phyloP scores from a whole-genome alignment of 2,797 vertebrate genomes.

The Hydrophis major region DNA sequence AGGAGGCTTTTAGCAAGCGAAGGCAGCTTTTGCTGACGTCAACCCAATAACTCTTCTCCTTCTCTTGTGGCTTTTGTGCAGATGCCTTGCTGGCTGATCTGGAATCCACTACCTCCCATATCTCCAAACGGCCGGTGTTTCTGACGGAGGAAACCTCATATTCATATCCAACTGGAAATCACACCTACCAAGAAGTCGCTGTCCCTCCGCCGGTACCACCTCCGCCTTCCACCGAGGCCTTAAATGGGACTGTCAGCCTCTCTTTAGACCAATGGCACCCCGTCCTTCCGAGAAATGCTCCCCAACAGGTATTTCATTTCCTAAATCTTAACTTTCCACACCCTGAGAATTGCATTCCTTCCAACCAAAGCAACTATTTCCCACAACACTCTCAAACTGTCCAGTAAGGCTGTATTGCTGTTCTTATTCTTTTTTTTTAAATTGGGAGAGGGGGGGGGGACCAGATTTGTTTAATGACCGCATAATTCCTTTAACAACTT shows the following conservation, averaged over 20 bases:
- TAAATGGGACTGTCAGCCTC: conserved; percentile 87
- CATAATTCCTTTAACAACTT: too few relatives aligned
- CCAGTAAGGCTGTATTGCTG: too few relatives aligned
- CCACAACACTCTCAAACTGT: too few relatives aligned
- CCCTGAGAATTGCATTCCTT: too few relatives aligned
- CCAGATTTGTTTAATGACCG: too few relatives aligned
- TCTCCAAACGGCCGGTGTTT: conserved; percentile 91
- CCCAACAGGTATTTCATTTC: conserved; percentile 80
- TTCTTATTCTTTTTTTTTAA: too few relatives aligned
- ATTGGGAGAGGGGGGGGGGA: fast-evolving
- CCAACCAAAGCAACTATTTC: too few relatives aligned
- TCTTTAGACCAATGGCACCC: conserved; percentile 76
- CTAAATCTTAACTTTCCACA: background rate
- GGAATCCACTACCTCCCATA: conserved; percentile 96
- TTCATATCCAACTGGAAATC: conserved; percentile 88
- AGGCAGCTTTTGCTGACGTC: background rate
- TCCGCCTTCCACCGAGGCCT: conserved; percentile 84
- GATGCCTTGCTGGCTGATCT: conserved; percentile 94
- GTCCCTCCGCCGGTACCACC: conserved; percentile 87
- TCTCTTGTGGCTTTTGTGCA: conserved; percentile 41
- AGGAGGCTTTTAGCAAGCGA: background rate
- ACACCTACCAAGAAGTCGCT: conserved; percentile 85
- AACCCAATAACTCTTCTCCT: background rate
- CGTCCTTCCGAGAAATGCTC: conserved; percentile 74
- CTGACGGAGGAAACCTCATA: conserved; percentile 90